Base-by-base conservation (phyloP, 1,140 invertebrate genomes). In the Drosophila pseudoananassae region DNA sequence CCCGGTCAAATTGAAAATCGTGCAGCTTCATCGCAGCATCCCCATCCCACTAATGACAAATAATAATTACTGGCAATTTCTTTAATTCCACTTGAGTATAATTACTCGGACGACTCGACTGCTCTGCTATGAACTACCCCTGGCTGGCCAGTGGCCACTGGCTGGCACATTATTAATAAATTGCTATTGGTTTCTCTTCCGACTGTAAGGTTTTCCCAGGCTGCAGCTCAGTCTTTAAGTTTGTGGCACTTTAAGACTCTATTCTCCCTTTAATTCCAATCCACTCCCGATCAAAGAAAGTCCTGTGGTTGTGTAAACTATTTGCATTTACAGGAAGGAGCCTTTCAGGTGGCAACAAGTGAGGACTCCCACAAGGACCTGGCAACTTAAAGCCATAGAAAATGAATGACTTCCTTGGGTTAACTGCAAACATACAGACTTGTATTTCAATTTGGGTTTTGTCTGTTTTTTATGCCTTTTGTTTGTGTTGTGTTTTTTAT, bases 41-140 rank as follows among this genome's bases (percentile, higher is more conserved):
- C 69, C 74, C 53, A 56, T 31, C 40, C 69, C 74, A 74, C 79
- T 82, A 82, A 82, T 82, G 78, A 78, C 78, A 82, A 82, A 77
- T 81, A 82, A 82, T 82, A 82, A 82, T 82, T 82, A 74, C 78
- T 82, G 65, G 78, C 73, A 78, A 82, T 82, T 82, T 77, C 78
- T 82, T 77, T 74, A 82, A 82, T 82, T 81, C 74, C 74, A 74
- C 78, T 82, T 64, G 74, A 78, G 78, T 78, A 77, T 82, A 82
- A 80, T 80, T 80, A 80, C 76, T 73, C 53, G 29, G 43, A 53
- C 47, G 49, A 50, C 12, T 51, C 29, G 46, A 23, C 45, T 46
- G 15, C 29, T 15, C 17, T 38, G 10, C 45, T 12, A 17, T 23
- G 17, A 17, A 20, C 43, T 46, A 20, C 43, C 40, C 9, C 15